These are phyloP conservation scores for Trachelipus rathkii DNA, from an alignment of 1,140 invertebrate species.

Conservation along the genomic window DNA sequence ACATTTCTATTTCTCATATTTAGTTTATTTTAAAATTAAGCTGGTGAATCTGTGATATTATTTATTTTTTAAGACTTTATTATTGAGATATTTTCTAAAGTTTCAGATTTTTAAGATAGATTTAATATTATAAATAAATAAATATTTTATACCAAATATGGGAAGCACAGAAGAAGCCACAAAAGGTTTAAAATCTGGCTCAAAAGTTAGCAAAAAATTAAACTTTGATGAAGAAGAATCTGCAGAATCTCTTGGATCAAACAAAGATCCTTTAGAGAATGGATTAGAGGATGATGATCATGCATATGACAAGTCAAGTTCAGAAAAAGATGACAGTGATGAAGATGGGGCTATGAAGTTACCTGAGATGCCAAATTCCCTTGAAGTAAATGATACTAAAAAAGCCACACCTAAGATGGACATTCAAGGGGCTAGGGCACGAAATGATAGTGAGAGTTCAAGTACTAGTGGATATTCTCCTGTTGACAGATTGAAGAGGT, in stretches of 20 bases:
- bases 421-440: not conserved
- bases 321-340: slow-evolving; percentile 8
- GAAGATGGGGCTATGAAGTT: not conserved
- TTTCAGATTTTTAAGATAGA: no score
- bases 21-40: no score
- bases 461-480: not conserved
- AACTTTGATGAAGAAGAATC: not conserved
- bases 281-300: slow-evolving; percentile 9
- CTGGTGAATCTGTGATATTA: no score
- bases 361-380: not conserved
- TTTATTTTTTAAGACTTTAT: no score
- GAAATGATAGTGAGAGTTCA: slow-evolving; percentile 7
- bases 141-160: not conserved
- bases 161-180: not conserved
- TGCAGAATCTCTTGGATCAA: not conserved
- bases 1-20: no score
- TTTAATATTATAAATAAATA: no score
- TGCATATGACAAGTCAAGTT: not conserved
- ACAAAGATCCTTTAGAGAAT: slow-evolving; percentile 6
- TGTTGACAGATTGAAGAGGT: slow-evolving; percentile 1
- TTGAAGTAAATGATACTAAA: not conserved
- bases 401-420: not conserved
- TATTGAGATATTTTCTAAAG: no score
- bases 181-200: not conserved
- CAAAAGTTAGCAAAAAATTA: not conserved